Conservation (phyloP, 2,888 invertebrate genomes). For the Aphidius colemani region DNA sequence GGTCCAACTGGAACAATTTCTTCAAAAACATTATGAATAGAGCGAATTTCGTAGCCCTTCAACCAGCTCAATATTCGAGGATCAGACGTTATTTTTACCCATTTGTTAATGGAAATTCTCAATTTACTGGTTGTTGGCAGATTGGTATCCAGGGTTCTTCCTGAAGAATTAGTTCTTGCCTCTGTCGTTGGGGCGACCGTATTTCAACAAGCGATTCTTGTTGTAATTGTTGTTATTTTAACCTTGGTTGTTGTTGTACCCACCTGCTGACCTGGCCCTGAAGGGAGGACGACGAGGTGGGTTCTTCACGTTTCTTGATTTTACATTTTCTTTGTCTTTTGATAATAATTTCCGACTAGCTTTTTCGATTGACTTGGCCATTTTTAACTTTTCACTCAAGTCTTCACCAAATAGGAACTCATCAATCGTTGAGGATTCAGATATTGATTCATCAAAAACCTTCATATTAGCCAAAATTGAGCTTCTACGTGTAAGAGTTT, state of each 20-base stretch:
- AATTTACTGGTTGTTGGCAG: constrained; percentile 29
- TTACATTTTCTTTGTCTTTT: background rate
- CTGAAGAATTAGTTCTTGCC: too few relatives aligned
- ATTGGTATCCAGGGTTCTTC: constrained; percentile 22
- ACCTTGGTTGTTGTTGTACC: too few relatives aligned
- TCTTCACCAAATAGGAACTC: constrained; percentile 30
- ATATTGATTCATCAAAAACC: constrained; percentile 23
- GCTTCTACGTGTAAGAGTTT: constrained; percentile 23
- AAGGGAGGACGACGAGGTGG: constrained; percentile 26
- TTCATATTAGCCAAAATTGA: constrained; percentile 33
- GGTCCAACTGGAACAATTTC: constrained; percentile 18
- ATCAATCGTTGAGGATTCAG: constrained; percentile 22
- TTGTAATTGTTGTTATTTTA: too few relatives aligned
- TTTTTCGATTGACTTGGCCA: constrained; percentile 26
- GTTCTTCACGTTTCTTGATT: constrained; percentile 32
- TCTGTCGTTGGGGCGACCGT: too few relatives aligned
- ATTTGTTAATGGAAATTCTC: constrained; percentile 16
- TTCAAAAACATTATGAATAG: constrained; percentile 19
- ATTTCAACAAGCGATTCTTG: too few relatives aligned
- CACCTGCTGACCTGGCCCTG: background rate
- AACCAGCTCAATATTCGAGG: constrained; percentile 32
- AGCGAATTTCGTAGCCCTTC: constrained; percentile 30
- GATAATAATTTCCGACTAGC: constrained; percentile 18
- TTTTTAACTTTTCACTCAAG: constrained; percentile 27
- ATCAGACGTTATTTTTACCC: constrained; percentile 30